Base-by-base conservation (phyloP, 2,888 invertebrate genomes). In the Norana najaformis region DNA sequence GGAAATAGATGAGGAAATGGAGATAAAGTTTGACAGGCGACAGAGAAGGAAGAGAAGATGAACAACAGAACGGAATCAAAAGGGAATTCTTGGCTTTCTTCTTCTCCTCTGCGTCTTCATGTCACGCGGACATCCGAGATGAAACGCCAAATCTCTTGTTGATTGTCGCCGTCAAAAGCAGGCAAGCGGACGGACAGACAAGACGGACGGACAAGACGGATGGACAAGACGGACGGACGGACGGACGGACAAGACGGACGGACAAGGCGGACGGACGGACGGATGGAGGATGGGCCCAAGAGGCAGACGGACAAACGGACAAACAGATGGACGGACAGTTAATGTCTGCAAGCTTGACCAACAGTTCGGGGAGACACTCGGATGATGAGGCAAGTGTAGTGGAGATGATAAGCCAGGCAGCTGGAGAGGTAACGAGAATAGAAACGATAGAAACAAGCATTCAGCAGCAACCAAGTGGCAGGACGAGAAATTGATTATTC, bases 101-200 rank as follows among this genome's bases (percentile, higher is more conserved):
- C 47, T 47, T 39, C 39, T 39, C 30, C 53, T 69, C n/a, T 13
- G 69, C 11, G 30, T 69, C 69, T 69, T 69, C n/a, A 30, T 69
- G 69, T 69, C 69, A 69, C n/a, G n/a, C 69, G 69, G 69, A 69
- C 30, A 69, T 69, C n/a, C 3, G n/a, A 30, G 69, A 69, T 69
- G 69, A 69, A 30, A n/a, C 13, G 0, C 8, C 69, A 69, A 69
- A 69, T 69, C 69, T 69, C 69, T 69, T 69, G 69, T 69, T 69
- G 69, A 69, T 69, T 69, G 69, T 69, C 69, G 69, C 69, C 69
- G n/a, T 69, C 69, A 69, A 69, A n/a, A n/a, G 69, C 69, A 69
- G 69, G 30, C 30, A 53, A 3, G 53, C 23, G n/a, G 69, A 16
- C 69, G n/a, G n/a, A 23, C 47, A 18, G 14, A 47, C 47, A n/a